Conservation (phyloP, 2,113 vertebrate species). For the Dromaius novaehollandiae region DNA sequence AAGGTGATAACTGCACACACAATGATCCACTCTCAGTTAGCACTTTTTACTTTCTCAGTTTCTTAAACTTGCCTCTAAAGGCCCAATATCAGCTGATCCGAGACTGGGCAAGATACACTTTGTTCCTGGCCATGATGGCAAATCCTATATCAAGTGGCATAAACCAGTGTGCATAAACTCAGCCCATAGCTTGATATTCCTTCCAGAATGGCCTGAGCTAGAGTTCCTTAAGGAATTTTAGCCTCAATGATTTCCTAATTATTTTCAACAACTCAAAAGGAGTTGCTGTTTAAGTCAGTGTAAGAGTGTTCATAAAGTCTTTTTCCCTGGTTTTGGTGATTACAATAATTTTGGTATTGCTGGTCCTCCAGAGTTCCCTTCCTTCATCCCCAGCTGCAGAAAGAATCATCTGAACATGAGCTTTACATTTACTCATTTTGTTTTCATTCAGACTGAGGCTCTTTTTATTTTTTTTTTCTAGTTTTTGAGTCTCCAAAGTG, state of each 20-base stretch:
- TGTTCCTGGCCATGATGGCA: background rate
- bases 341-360: background rate
- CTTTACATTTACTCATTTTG: no score
- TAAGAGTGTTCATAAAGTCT: background rate
- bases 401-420: no score
- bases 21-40: background rate
- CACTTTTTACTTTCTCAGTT: background rate
- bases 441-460: no score
- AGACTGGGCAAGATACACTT: background rate
- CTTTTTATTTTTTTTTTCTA: background rate
- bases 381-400: background rate
- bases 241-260: background rate
- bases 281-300: background rate
- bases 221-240: background rate
- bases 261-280: background rate
- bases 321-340: no score
- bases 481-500: background rate
- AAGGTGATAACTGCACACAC: background rate
- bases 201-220: background rate
- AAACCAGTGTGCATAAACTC: background rate
- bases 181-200: background rate
- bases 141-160: background rate
- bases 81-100: background rate
- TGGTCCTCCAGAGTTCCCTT: background rate
- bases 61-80: background rate